phyloP scores from a whole-genome alignment of 1,140 invertebrate genomes.

The Tenebrio molitor region DNA sequence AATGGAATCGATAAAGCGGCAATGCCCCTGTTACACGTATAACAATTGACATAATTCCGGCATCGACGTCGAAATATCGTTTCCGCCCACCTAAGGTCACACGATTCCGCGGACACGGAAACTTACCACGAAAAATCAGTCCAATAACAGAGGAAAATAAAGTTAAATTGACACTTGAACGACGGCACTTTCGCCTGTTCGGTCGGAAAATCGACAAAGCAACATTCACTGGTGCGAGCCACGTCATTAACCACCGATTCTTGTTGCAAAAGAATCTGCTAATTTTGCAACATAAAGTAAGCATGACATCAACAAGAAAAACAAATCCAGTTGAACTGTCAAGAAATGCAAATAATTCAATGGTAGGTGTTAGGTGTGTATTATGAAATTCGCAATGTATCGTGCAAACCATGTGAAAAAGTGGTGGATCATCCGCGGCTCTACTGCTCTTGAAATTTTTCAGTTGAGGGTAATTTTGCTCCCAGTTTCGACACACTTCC shows the following conservation, averaged over 20 bases:
- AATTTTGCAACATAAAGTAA: slow-evolving; percentile 4
- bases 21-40: slow-evolving; percentile 37
- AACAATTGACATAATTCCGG: slow-evolving; percentile 34
- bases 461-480: neutral
- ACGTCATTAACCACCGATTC: slow-evolving; percentile 16
- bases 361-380: too few relatives aligned
- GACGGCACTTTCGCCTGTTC: neutral
- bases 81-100: slow-evolving; percentile 24
- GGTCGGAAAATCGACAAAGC: slow-evolving; percentile 1
- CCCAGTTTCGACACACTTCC: neutral
- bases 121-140: neutral
- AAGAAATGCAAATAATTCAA: neutral
- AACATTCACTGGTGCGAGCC: slow-evolving; percentile 26
- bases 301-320: slow-evolving; percentile 32
- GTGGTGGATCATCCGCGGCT: too few relatives aligned
- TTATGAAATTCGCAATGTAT: too few relatives aligned
- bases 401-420: too few relatives aligned
- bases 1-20: slow-evolving; percentile 35
- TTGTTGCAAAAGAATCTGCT: slow-evolving; percentile 22
- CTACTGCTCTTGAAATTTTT: slow-evolving; percentile 1
- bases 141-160: neutral
- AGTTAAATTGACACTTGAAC: too few relatives aligned
- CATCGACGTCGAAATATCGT: neutral
- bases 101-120: neutral
- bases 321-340: slow-evolving; percentile 10